phyloP scores from a whole-genome alignment of 2,888 invertebrate genomes.

The Xylota sylvarum region DNA sequence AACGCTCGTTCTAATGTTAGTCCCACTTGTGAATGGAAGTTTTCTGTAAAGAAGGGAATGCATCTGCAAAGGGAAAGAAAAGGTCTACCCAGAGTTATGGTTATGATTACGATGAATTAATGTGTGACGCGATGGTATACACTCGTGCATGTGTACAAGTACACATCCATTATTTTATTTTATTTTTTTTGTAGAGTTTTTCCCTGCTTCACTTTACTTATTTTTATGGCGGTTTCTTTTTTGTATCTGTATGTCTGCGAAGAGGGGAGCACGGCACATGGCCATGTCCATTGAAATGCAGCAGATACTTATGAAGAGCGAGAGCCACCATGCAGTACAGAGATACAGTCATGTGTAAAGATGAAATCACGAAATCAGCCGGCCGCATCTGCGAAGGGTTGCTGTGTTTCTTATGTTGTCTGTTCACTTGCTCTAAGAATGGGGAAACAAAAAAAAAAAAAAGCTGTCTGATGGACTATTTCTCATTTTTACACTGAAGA shows the following conservation, averaged over 20 bases:
- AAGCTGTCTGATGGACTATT: slow-evolving; percentile 44
- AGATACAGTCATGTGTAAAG: slow-evolving; percentile 63
- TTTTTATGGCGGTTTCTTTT: slow-evolving; percentile 29
- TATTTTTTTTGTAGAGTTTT: slow-evolving; percentile 50
- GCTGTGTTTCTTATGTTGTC: slow-evolving; percentile 8
- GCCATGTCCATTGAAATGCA: slow-evolving; percentile 61
- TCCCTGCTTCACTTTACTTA: slow-evolving; percentile 39
- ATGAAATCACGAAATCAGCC: slow-evolving; percentile 71
- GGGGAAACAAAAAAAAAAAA: slow-evolving; percentile 1
- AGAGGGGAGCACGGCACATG: slow-evolving; percentile 25
- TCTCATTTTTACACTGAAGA: slow-evolving; percentile 4
- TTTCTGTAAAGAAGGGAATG: neutral
- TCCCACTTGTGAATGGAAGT: slow-evolving; percentile 67
- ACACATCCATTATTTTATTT: slow-evolving; percentile 52
- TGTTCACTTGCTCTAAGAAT: neutral
- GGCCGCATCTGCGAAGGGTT: slow-evolving; percentile 69
- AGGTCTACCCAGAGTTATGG: slow-evolving; percentile 67
- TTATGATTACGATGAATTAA: slow-evolving; percentile 77
- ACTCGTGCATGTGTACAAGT: slow-evolving; percentile 57
- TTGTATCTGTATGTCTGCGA: slow-evolving; percentile 18
- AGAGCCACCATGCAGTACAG: slow-evolving; percentile 49
- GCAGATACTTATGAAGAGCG: slow-evolving; percentile 38
- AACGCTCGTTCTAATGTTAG: slow-evolving; percentile 45
- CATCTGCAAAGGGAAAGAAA: neutral
- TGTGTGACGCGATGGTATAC: slow-evolving; percentile 73